phyloP scores from a whole-genome alignment of 2,888 invertebrate species.

The Catocala fraxini region DNA sequence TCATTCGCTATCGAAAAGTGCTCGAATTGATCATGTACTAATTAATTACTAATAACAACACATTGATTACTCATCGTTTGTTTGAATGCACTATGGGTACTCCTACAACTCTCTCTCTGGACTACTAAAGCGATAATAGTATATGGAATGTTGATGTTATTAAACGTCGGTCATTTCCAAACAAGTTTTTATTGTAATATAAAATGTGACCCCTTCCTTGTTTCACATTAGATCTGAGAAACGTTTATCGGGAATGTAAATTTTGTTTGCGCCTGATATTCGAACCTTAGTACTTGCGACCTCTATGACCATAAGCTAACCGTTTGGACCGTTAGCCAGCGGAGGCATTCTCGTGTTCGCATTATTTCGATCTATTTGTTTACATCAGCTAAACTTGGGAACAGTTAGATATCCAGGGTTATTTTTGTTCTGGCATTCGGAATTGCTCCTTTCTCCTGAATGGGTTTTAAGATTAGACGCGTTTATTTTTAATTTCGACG shows the following conservation, averaged over 20 bases:
- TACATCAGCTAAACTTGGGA: constrained; percentile 33
- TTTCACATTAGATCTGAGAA: constrained; percentile 36
- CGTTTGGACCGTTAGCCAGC: constrained; percentile 54
- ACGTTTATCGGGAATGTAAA: constrained; percentile 41
- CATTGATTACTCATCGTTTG: constrained; percentile 58
- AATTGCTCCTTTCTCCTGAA: background rate
- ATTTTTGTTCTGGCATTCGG: background rate
- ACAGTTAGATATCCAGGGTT: constrained; percentile 26
- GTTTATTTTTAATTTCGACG: background rate
- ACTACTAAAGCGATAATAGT: constrained; percentile 56
- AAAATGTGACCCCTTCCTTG: constrained; percentile 45
- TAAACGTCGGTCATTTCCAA: constrained; percentile 60
- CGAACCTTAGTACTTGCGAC: constrained; percentile 53
- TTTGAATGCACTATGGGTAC: constrained; percentile 51
- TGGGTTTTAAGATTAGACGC: background rate
- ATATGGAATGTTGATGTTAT: constrained; percentile 67
- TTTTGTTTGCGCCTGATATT: constrained; percentile 41
- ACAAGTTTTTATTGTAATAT: constrained; percentile 51
- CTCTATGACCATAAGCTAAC: constrained; percentile 57
- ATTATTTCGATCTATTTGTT: constrained; percentile 55
- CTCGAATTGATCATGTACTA: constrained; percentile 55
- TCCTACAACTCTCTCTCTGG: constrained; percentile 48
- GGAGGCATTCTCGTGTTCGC: constrained; percentile 45
- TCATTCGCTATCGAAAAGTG: constrained; percentile 46
- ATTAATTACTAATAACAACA: constrained; percentile 60